A percentile compares a stretch with the other conserved stretches of the same genome.
Conservation (phyloP, 2,888 invertebrate species). For the Cryptops parisi region DNA sequence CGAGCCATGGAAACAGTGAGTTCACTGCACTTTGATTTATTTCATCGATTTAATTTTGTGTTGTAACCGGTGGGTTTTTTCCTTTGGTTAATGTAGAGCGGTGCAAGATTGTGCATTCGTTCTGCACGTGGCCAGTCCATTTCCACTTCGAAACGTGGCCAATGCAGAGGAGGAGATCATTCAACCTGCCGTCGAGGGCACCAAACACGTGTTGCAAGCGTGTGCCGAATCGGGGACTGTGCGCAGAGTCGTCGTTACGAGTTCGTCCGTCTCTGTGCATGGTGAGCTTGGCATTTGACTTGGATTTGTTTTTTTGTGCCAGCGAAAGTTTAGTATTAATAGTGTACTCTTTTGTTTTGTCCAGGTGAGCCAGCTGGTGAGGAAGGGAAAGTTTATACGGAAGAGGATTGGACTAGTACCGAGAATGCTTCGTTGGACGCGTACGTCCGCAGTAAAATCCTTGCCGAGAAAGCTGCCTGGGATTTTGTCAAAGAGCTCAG, state of each 20-base stretch:
- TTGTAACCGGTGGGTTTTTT: not conserved
- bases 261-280: conserved; percentile 35
- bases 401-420: conserved; percentile 34
- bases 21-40: not conserved
- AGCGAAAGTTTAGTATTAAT: no score
- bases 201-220: conserved; percentile 35
- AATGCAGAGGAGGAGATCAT: conserved; percentile 32
- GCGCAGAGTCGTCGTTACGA: conserved; percentile 38
- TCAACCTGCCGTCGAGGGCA: conserved; percentile 37
- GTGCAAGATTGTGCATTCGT: conserved; percentile 34
- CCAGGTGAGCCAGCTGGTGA: conserved; percentile 26
- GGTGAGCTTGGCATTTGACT: conserved; percentile 20
- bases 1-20: conserved; percentile 27
- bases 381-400: conserved; percentile 29
- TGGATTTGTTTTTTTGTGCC: not conserved
- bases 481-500: conserved; percentile 36
- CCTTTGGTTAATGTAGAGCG: conserved; percentile 24
- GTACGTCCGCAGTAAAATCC: conserved; percentile 35
- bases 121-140: conserved; percentile 35
- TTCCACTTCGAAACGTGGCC: conserved; percentile 26
- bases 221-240: conserved; percentile 33
- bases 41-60: not conserved
- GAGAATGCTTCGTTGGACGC: conserved; percentile 26
- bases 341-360: no score
- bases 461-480: conserved; percentile 42